phyloP scores from a whole-genome alignment of 2,888 invertebrate genomes.

The Lamellibrachia satsuma region DNA sequence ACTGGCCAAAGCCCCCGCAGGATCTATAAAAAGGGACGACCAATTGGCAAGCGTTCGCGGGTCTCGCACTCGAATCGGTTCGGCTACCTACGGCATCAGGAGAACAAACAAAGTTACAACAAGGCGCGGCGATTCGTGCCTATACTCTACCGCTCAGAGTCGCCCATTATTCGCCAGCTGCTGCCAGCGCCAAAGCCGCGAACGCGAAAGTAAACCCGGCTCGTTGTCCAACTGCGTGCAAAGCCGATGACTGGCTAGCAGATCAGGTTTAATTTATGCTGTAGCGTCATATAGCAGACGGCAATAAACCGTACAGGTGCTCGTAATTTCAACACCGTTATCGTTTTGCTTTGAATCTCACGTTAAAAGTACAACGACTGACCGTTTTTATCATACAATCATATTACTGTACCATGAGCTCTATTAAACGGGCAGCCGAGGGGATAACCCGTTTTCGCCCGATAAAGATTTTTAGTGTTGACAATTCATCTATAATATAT shows the following conservation, averaged over 20 bases:
- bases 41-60: neutral
- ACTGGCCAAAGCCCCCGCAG: neutral
- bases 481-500: no score
- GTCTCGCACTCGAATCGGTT: neutral
- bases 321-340: no score
- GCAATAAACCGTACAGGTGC: no score
- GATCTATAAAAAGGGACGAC: neutral
- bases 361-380: no score
- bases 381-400: no score
- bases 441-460: no score
- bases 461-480: no score
- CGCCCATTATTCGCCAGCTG: neutral
- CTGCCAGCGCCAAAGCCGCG: neutral
- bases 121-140: neutral
- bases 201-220: neutral
- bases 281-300: neutral
- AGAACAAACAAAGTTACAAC: neutral
- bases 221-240: neutral
- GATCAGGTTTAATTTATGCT: neutral
- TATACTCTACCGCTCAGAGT: neutral
- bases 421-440: no score
- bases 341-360: no score
- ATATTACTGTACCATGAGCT: no score
- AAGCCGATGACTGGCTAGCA: neutral
- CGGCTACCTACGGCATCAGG: neutral